These are phyloP conservation scores for Phaedon cochleariae DNA, from an alignment of 2,888 invertebrate species.

Conservation along the genomic window DNA sequence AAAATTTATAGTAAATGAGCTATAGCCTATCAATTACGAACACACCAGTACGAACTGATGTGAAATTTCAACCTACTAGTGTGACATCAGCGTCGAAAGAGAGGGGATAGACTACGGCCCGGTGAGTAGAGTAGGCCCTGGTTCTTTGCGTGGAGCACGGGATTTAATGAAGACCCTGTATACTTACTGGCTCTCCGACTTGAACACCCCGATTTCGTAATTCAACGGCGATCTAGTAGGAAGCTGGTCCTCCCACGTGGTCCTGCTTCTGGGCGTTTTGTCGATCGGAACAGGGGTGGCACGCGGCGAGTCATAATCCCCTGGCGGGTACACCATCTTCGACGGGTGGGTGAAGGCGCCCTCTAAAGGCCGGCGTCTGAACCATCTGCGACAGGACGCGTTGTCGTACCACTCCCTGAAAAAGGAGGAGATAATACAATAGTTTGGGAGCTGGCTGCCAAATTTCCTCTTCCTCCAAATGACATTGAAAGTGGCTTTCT, in stretches of 20 bases:
- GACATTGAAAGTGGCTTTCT: too few species aligned
- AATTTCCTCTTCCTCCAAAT: too few species aligned
- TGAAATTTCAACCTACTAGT: too few species aligned
- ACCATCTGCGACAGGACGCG: slow-evolving; percentile 88
- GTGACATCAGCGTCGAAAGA: too few species aligned
- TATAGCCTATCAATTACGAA: too few species aligned
- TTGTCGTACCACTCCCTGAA: slow-evolving; percentile 87
- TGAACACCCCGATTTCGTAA: slow-evolving; percentile 82
- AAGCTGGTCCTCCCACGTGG: slow-evolving; percentile 74
- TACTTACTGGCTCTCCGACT: slow-evolving; percentile 89
- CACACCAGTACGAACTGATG: too few species aligned
- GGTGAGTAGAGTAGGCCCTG: too few species aligned
- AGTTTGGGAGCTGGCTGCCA: too few species aligned
- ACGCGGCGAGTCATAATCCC: slow-evolving; percentile 82
- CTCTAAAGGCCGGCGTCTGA: slow-evolving; percentile 81
- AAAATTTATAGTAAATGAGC: too few species aligned
- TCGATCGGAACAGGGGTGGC: slow-evolving; percentile 72
- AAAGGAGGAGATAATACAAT: slow-evolving; percentile 19
- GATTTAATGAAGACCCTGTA: too few species aligned
- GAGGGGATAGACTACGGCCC: too few species aligned
- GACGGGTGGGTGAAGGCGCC: slow-evolving; percentile 92
- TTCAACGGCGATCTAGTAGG: slow-evolving; percentile 83
- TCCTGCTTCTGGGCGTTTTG: slow-evolving; percentile 62
- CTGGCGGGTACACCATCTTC: slow-evolving; percentile 92
- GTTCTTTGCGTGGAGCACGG: too few species aligned